These are phyloP conservation scores for Aldabrachelys gigantea DNA, from an alignment of 2,113 vertebrate genomes.

Conservation along the genomic window DNA sequence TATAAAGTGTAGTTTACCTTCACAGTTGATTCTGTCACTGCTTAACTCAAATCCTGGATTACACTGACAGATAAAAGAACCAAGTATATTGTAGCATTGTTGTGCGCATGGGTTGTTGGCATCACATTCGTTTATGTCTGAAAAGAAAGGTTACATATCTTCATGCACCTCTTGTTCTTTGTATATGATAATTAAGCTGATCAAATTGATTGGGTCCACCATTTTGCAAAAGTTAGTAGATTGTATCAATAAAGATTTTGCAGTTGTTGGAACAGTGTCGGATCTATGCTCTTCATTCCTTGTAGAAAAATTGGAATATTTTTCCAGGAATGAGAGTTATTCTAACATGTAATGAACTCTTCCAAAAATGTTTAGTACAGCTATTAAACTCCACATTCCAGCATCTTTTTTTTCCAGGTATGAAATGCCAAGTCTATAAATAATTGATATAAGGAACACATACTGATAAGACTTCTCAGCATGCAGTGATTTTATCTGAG, in stretches of 20 bases:
- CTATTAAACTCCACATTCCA: conserved; percentile 72
- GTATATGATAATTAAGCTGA: conserved; percentile 16
- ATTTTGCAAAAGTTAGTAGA: conserved; percentile 56
- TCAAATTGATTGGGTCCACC: conserved; percentile 34
- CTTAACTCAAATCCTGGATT: conserved; percentile 92
- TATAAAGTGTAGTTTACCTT: conserved; percentile 80
- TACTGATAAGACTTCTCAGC: conserved; percentile 78
- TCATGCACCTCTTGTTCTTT: conserved; percentile 24
- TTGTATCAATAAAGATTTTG: conserved; percentile 33
- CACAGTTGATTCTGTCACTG: conserved; percentile 89
- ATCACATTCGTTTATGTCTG: conserved; percentile 94
- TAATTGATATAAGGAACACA: conserved; percentile 76
- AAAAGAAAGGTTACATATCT: conserved; percentile 67
- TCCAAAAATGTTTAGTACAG: conserved; percentile 73
- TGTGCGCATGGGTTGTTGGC: conserved; percentile 91
- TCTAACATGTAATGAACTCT: conserved; percentile 70
- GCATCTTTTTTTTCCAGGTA: conserved; percentile 58
- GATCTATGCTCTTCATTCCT: conserved; percentile 46
- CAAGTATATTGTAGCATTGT: conserved; percentile 93
- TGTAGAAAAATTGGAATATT: conserved; percentile 52
- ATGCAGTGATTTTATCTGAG: conserved; percentile 74
- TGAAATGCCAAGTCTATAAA: conserved; percentile 79
- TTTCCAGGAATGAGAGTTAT: conserved; percentile 69
- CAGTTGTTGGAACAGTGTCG: conserved; percentile 52
- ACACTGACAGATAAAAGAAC: conserved; percentile 94